phyloP scores from a whole-genome alignment of 2,113 vertebrate species.

The Rhineura floridana region DNA sequence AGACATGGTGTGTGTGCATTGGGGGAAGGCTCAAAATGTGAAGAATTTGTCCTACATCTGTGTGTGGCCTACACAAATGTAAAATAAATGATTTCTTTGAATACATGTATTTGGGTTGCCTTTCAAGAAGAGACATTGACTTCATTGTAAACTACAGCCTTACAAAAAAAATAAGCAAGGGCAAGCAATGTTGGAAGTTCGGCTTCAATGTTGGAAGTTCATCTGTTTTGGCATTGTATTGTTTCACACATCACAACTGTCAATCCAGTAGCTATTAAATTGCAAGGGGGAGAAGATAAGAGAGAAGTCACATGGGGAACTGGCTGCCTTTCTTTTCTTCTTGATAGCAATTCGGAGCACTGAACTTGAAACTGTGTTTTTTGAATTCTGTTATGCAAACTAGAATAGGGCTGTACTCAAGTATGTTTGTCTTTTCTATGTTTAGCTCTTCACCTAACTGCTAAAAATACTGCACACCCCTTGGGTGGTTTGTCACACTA shows the following conservation, averaged over 20 bases:
- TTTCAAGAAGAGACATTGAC: constrained; percentile 48
- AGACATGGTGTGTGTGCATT: constrained; percentile 51
- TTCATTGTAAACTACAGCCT: constrained; percentile 42
- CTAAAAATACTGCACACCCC: constrained; percentile 56
- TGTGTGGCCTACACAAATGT: constrained; percentile 63
- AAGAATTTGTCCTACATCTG: constrained; percentile 67
- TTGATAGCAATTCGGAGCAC: not conserved
- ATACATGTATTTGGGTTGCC: constrained; percentile 54
- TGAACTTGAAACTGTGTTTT: not conserved
- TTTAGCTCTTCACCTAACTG: constrained; percentile 36
- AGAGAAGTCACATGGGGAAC: not conserved
- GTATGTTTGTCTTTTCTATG: not conserved
- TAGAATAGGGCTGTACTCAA: constrained; percentile 43
- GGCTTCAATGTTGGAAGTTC: not conserved
- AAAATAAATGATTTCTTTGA: constrained; percentile 75
- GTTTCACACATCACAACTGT: constrained; percentile 16
- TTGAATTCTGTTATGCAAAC: constrained; percentile 9
- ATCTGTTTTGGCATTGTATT: not conserved
- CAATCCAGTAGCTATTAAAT: constrained; percentile 13
- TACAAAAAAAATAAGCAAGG: constrained; percentile 20
- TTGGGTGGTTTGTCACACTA: constrained; percentile 55
- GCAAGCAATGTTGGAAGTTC: constrained; percentile 29
- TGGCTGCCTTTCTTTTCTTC: not conserved
- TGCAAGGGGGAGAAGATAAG: rapidly evolving
- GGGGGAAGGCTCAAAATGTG: constrained; percentile 64